phyloP scores from a whole-genome alignment of 2,797 vertebrate species.

The Cirrhinus mrigala region DNA sequence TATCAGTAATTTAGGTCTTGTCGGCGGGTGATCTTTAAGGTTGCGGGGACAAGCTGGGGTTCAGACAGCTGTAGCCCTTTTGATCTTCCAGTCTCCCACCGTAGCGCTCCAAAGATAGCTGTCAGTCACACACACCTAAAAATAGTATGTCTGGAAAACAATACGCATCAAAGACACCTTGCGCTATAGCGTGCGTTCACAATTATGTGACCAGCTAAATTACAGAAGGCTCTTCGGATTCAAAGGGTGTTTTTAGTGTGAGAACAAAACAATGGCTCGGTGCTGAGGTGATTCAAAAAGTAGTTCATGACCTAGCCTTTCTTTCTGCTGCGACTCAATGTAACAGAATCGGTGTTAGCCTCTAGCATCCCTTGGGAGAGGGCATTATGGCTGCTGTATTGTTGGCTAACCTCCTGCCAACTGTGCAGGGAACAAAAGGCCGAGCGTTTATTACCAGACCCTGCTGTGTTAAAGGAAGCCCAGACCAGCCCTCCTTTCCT shows the following conservation, averaged over 20 bases:
- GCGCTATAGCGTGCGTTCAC: conserved; percentile 37
- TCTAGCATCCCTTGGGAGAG: conserved; percentile 88
- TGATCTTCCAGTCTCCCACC: conserved; percentile 62
- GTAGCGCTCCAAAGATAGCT: conserved; percentile 61
- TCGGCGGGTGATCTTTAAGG: conserved; percentile 61
- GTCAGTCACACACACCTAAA: conserved; percentile 61
- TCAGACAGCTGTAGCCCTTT: conserved; percentile 63
- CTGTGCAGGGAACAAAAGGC: conserved; percentile 91
- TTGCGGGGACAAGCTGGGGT: conserved; percentile 58
- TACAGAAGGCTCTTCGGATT: conserved; percentile 38
- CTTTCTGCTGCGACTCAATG: conserved; percentile 81
- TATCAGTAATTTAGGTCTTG: conserved; percentile 66
- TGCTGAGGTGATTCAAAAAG: conserved; percentile 61
- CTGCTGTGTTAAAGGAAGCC: conserved; percentile 93
- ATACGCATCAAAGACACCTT: conserved; percentile 48
- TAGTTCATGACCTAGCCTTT: conserved; percentile 61
- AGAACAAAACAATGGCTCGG: conserved; percentile 54
- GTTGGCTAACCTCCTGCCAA: conserved; percentile 92
- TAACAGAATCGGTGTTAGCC: conserved; percentile 90
- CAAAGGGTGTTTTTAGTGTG: conserved; percentile 46
- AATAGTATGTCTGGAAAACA: conserved; percentile 52
- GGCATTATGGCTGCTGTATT: conserved; percentile 90
- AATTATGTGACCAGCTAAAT: conserved; percentile 48
- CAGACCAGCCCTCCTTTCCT: conserved; percentile 83
- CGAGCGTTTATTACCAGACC: conserved; percentile 91